phyloP scores from a whole-genome alignment of 1,140 invertebrate species.

The Philotrypesis tridentata region DNA sequence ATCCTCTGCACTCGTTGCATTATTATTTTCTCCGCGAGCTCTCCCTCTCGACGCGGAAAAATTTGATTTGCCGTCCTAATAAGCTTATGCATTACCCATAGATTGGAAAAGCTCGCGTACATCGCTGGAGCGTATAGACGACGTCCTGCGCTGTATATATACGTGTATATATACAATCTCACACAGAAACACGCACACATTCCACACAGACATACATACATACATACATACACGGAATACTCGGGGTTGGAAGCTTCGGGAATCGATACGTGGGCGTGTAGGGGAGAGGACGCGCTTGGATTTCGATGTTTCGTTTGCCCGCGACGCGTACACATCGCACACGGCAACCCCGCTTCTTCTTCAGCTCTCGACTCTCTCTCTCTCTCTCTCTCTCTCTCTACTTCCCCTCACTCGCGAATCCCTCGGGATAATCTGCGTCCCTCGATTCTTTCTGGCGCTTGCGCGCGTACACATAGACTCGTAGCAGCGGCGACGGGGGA shows the following conservation, averaged over 20 bases:
- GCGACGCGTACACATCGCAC: slow-evolving; percentile 17
- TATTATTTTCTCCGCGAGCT: not conserved
- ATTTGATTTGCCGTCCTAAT: slow-evolving; percentile 27
- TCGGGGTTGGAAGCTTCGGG: slow-evolving; percentile 41
- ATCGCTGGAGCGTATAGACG: slow-evolving; percentile 52
- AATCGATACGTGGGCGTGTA: slow-evolving; percentile 64
- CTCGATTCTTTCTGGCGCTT: slow-evolving; percentile 34
- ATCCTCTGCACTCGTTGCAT: slow-evolving; percentile 32
- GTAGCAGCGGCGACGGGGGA: not conserved
- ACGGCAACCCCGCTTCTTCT: not conserved
- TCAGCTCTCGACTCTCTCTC: not conserved
- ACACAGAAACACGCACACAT: too few species aligned
- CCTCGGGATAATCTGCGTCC: slow-evolving; percentile 65
- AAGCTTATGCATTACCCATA: not conserved
- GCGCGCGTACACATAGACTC: not conserved
- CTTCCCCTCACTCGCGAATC: slow-evolving; percentile 49
- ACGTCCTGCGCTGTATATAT: not conserved
- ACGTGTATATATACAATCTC: not conserved
- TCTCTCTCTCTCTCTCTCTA: slow-evolving; percentile 47
- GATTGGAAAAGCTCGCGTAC: slow-evolving; percentile 50
- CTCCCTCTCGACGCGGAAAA: not conserved
- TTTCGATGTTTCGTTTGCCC: slow-evolving; percentile 71
- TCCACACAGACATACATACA: too few species aligned
- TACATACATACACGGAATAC: not conserved
- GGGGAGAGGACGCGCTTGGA: slow-evolving; percentile 58